Conservation (phyloP, 2,113 vertebrate species). For the Micronycteris hirsuta region DNA sequence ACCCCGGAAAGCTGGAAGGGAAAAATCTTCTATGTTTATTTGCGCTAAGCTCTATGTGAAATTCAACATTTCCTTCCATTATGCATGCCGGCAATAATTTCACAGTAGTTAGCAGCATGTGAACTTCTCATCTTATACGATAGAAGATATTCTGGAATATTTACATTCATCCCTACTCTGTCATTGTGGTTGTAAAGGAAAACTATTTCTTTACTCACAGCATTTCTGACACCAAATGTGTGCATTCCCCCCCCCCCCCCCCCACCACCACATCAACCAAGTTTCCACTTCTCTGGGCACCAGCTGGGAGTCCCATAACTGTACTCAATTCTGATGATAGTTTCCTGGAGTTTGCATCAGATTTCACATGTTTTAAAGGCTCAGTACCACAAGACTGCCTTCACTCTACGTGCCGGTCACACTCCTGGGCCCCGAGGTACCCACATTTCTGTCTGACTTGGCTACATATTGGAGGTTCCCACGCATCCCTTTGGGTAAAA, state of each 20-base stretch:
- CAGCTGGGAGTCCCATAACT: background rate
- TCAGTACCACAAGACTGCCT: background rate
- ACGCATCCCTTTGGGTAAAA: too few species aligned
- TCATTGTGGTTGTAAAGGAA: background rate
- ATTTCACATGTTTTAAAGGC: background rate
- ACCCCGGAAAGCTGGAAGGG: background rate
- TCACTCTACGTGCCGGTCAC: background rate
- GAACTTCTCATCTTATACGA: background rate
- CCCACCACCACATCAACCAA: background rate
- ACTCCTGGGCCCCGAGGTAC: background rate
- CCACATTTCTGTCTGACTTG: background rate
- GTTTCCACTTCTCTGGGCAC: background rate
- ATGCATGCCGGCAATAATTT: background rate
- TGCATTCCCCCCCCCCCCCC: background rate
- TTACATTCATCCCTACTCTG: background rate
- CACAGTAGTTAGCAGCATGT: background rate
- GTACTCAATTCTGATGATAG: background rate
- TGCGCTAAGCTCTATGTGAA: background rate
- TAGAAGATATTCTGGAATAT: background rate
- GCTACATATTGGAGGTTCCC: background rate
- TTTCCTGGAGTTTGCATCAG: background rate
- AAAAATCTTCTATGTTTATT: background rate
- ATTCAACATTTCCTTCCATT: background rate
- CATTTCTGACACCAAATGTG: background rate
- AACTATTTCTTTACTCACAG: background rate